Evolutionary conservation across 2,888 invertebrate genomes (phyloP), one percentile per base, ranked within the genome.

Genomic region (Dicroscelio sp.): DNA sequence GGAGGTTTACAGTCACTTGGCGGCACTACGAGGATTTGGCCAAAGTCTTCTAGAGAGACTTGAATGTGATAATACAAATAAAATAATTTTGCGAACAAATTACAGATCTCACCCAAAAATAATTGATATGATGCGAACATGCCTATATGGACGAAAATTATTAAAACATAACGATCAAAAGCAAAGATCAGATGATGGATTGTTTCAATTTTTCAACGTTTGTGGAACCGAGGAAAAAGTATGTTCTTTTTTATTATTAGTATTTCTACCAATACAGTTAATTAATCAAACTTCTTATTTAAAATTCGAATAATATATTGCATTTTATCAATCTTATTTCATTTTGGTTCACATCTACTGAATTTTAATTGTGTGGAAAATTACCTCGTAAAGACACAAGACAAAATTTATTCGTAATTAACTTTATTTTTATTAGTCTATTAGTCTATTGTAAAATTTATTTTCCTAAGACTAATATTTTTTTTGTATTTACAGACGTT

Each of bases 31-130:
- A 1, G 98, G 98, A 90, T 96, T 98, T 67, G 98, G 98, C 92
- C 97, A 98, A 35, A 98, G 98, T 8, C 96, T 99, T 27, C 96
- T 99, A 86, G 98, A 99, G 96, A 97, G 99, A 43, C 97, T 99
- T 96, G 98, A 98, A 0, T 97, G 97, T 3, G 97, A 97, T 90
- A 98, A 98, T 95, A 98, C 98, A 0, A 98, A 98, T 96, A 98
- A 98, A 97, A 98, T 99, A 88, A 97, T 98, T 93, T 97, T 99
- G 0, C 98, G 98, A 95, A 98, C 98, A 96, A 99, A 98, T 96
- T 99, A 99, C 96, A 97, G 99, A 69, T 98, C 98, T 0, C 98
- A 99, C 96, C 98, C 98, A 94, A 98, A 98, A 38, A 98, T 99
- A 88, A 98, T 99, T 27, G 97, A 98, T 95, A 98, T 98, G 95